Percentiles rank a stretch among this genome's conserved stretches.
These are phyloP conservation scores for Eilema depressum DNA, from an alignment of 2,888 invertebrate species.

Conservation along the genomic window DNA sequence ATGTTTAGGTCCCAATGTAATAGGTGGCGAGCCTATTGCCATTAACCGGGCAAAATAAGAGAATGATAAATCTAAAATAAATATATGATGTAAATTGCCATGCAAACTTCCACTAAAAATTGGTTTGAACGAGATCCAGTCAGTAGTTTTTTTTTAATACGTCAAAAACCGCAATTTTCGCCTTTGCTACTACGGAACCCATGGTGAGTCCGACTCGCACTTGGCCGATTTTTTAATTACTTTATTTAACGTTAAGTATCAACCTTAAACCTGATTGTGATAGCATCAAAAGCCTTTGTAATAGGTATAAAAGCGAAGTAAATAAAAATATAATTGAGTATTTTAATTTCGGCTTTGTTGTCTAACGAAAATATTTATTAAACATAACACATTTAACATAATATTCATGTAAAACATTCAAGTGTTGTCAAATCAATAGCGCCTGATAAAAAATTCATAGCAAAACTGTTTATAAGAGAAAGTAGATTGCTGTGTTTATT, in stretches of 20 bases:
- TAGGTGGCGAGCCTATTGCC: no score
- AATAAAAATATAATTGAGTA: background rate
- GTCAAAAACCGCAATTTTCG: no score
- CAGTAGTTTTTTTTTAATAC: no score
- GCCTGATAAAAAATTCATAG: slow-evolving; percentile 37
- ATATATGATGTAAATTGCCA: no score
- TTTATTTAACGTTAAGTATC: background rate
- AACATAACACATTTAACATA: background rate
- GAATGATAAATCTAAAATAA: no score
- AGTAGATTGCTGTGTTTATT: slow-evolving; percentile 17
- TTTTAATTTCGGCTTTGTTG: background rate
- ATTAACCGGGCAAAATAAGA: no score
- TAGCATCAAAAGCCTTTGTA: background rate
- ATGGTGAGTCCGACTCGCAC: no score
- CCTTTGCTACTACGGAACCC: no score
- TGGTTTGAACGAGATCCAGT: no score
- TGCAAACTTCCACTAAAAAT: no score
- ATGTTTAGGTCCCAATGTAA: no score
- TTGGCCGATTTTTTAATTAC: no score
- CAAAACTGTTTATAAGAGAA: slow-evolving; percentile 27
- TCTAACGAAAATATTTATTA: background rate
- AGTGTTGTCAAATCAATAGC: slow-evolving; percentile 10
- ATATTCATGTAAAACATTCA: background rate
- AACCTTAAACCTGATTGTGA: background rate
- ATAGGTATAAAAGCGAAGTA: background rate